Evolutionary conservation across 2,797 vertebrate genomes (phyloP).

Genomic region (Phoxinus dragarum): DNA sequence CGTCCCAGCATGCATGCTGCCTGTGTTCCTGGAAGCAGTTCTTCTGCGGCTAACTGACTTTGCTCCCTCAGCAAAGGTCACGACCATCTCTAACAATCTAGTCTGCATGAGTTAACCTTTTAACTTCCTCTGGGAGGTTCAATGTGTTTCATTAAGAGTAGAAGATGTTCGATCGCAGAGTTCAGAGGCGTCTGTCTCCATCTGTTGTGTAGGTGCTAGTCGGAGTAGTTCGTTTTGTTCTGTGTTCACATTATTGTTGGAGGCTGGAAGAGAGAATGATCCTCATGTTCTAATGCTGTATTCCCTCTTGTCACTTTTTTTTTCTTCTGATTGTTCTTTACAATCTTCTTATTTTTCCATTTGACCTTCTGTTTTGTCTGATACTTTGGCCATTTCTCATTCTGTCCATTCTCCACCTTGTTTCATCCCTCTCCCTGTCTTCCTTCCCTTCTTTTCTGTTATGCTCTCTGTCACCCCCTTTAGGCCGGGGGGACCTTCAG

Average conservation of each 20-base stretch:
- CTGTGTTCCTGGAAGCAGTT: constrained; percentile 36
- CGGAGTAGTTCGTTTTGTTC: constrained; percentile 35
- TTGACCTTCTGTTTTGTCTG: background rate
- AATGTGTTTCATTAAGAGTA: constrained; percentile 11
- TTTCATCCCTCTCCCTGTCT: constrained; percentile 5
- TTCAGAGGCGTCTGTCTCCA: constrained; percentile 30
- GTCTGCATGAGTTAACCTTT: constrained; percentile 54
- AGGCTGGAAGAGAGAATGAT: constrained; percentile 11
- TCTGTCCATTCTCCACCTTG: background rate
- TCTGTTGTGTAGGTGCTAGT: constrained; percentile 50
- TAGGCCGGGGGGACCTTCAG: constrained; percentile 94
- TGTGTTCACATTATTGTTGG: constrained; percentile 37
- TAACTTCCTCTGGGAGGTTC: constrained; percentile 29
- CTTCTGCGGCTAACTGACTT: constrained; percentile 13
- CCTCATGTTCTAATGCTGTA: constrained; percentile 17
- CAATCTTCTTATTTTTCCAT: background rate
- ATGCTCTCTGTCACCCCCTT: constrained; percentile 24
- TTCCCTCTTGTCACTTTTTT: background rate
- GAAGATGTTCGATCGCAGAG: constrained; percentile 6
- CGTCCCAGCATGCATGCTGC: constrained; percentile 42
- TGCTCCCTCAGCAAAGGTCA: constrained; percentile 25
- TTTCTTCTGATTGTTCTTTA: background rate
- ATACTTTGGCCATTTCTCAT: background rate
- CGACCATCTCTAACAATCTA: constrained; percentile 17
- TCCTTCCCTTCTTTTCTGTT: background rate